Percentiles rank a stretch among this genome's conserved stretches.
Conservation (phyloP, 1,140 invertebrate species). For the Diabrotica undecimpunctata region DNA sequence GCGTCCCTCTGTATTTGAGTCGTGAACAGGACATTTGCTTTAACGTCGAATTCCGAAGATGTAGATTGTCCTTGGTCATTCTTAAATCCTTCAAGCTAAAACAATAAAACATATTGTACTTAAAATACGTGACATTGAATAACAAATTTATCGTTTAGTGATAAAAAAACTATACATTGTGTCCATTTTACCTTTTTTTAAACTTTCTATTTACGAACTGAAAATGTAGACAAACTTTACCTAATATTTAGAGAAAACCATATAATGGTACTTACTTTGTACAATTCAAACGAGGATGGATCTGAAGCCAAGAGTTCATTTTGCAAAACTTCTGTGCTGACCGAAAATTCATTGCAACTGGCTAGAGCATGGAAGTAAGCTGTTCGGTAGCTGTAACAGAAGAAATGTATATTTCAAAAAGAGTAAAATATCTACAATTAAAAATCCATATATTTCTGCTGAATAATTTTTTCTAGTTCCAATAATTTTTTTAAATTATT, state of each 20-base stretch:
- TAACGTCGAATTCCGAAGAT: slow-evolving; percentile 57
- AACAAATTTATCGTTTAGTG: too few species aligned
- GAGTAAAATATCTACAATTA: background rate
- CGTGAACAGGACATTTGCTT: slow-evolving; percentile 60
- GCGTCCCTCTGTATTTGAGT: slow-evolving; percentile 63
- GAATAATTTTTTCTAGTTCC: background rate
- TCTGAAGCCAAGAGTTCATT: slow-evolving; percentile 57
- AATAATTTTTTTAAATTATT: too few species aligned
- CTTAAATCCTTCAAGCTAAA: slow-evolving; percentile 57
- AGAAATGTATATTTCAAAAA: background rate
- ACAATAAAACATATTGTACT: slow-evolving; percentile 23
- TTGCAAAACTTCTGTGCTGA: slow-evolving; percentile 64
- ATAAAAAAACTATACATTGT: too few species aligned
- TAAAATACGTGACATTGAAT: background rate
- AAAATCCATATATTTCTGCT: background rate
- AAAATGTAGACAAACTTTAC: too few species aligned
- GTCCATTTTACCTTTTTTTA: too few species aligned
- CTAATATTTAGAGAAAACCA: too few species aligned
- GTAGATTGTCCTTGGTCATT: slow-evolving; percentile 59
- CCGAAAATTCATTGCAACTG: slow-evolving; percentile 70
- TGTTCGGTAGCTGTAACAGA: slow-evolving; percentile 51
- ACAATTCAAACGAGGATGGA: slow-evolving; percentile 39
- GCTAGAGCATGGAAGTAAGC: slow-evolving; percentile 74
- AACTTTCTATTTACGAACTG: too few species aligned
- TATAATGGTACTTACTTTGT: slow-evolving; percentile 33